Conservation (phyloP, 2,888 invertebrate genomes). For the Mesoligia furuncula region DNA sequence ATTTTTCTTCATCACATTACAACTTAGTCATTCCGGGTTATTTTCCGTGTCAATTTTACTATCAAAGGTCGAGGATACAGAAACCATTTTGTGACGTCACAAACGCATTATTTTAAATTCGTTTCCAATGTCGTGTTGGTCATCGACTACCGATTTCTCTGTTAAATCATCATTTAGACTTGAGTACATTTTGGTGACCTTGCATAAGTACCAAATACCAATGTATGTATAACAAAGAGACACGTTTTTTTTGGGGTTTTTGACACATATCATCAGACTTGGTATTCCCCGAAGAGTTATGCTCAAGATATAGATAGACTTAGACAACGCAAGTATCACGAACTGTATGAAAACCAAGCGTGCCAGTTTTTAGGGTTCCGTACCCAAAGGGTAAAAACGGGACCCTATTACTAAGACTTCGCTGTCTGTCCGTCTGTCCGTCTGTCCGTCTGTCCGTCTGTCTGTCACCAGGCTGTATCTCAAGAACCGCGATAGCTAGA, state of each 20-base stretch:
- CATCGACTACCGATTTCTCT: constrained; percentile 42
- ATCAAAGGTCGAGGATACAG: constrained; percentile 28
- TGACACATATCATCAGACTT: neutral
- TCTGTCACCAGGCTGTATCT: no score
- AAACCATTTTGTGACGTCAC: constrained; percentile 27
- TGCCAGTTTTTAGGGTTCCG: no score
- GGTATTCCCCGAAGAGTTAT: neutral
- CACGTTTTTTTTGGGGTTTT: neutral
- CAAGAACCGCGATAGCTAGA: no score
- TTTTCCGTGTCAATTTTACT: constrained; percentile 2
- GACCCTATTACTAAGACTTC: no score
- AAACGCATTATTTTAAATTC: neutral
- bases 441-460: no score
- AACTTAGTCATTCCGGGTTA: constrained; percentile 27
- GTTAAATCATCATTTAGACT: constrained; percentile 23
- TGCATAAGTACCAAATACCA: neutral
- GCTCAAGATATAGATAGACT: no score
- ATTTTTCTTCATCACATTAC: constrained; percentile 20
- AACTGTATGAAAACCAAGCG: no score
- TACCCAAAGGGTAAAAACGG: no score
- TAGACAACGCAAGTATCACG: no score
- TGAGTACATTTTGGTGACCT: constrained; percentile 18
- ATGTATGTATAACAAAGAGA: neutral
- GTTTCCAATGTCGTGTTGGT: constrained; percentile 31
- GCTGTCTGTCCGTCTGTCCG: no score